phyloP scores from a whole-genome alignment of 2,888 invertebrate genomes.

The Taphrorychus bicolor region DNA sequence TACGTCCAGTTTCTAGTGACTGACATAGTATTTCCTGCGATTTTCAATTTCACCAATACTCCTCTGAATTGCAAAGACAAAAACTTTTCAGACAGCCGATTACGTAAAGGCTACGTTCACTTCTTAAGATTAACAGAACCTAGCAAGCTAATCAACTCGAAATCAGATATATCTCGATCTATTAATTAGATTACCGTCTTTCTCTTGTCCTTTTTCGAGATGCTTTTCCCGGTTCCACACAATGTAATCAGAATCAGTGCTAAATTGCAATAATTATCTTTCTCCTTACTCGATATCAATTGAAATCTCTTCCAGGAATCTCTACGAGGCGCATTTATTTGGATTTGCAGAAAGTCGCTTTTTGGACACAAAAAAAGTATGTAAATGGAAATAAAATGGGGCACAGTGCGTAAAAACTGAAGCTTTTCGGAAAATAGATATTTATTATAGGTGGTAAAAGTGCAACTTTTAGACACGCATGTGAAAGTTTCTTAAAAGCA shows the following conservation, averaged over 20 bases:
- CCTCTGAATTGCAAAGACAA: not conserved
- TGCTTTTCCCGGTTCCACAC: not conserved
- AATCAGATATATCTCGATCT: constrained; percentile 4
- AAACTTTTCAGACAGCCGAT: constrained; percentile 1
- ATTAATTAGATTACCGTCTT: constrained; percentile 1
- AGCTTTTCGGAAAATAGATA: too few species aligned
- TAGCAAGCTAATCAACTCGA: not conserved
- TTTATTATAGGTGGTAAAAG: too few species aligned
- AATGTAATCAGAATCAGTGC: not conserved
- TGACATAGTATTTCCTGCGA: constrained; percentile 22
- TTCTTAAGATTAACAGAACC: not conserved
- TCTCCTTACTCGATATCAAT: not conserved
- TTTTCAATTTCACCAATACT: not conserved
- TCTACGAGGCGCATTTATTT: too few species aligned
- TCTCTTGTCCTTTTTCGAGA: not conserved
- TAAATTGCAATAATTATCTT: not conserved
- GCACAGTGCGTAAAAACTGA: too few species aligned
- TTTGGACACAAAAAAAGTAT: too few species aligned
- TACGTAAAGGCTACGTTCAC: not conserved
- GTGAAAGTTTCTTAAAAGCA: too few species aligned
- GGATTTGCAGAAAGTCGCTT: not conserved
- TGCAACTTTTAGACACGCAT: too few species aligned
- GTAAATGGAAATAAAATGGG: too few species aligned
- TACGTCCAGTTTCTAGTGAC: constrained; percentile 17
- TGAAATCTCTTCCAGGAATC: too few species aligned